phyloP scores from a whole-genome alignment of 23 tunicate genomes.

The Styela plicata region DNA sequence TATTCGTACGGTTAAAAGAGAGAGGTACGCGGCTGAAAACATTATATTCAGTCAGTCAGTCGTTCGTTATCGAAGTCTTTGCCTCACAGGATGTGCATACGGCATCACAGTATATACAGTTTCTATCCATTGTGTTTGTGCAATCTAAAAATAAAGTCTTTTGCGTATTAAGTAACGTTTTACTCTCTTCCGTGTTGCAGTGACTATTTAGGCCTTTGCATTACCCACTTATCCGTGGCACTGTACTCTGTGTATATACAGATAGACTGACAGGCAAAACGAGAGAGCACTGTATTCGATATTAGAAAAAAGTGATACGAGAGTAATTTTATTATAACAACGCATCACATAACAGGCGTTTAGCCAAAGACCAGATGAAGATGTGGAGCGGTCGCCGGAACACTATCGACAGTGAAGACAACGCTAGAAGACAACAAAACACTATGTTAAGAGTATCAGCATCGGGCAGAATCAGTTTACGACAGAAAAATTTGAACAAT shows the following conservation, averaged over 20 bases:
- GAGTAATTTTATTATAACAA: neutral
- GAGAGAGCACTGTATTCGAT: neutral
- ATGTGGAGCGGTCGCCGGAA: slow-evolving; percentile 9
- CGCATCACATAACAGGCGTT: neutral
- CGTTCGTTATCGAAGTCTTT: too few species aligned
- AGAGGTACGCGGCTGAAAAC: too few species aligned
- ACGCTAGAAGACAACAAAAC: slow-evolving; percentile 1
- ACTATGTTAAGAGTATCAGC: neutral
- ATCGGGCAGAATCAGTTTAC: slow-evolving; percentile 7
- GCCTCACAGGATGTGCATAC: too few species aligned
- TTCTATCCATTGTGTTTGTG: too few species aligned
- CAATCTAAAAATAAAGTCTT: neutral
- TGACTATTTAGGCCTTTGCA: neutral
- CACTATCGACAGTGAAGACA: slow-evolving; percentile 5
- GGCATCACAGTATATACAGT: too few species aligned
- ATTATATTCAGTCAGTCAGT: too few species aligned
- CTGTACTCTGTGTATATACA: too few species aligned
- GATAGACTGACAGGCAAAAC: too few species aligned
- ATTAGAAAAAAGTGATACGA: neutral
- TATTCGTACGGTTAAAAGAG: neutral
- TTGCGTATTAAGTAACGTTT: neutral
- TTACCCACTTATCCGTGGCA: neutral
- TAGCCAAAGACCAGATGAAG: slow-evolving; percentile 8
- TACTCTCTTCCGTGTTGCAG: neutral
- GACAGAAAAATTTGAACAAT: neutral